Evolutionary conservation across 1,140 invertebrate species (phyloP), one percentile per base, ranked within the genome.

Genomic region (Neodiprion virginianus): DNA sequence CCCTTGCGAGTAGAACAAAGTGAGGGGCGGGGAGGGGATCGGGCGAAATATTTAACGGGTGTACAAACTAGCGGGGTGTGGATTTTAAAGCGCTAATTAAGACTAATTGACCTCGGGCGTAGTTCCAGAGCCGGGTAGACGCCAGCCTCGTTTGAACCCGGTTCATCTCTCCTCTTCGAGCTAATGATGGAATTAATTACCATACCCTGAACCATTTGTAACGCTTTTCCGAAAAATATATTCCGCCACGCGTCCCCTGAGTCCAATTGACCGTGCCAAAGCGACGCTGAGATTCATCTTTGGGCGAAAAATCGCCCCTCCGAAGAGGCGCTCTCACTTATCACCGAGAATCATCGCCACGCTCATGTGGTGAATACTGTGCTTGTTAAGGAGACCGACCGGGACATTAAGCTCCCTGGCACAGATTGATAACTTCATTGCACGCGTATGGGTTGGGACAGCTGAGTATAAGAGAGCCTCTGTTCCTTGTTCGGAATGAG

Each of bases 111-210:
- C 53, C n/a, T 61, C n/a, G 53, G 53, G 53, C 53, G 53, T 61
- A 40, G 28, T 40, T 5, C 28, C 28, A 40, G 28, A 40, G 28
- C 5, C n/a, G 11, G 53, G 53, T 1, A n/a, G 11, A 61, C 53
- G 53, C 53, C 8, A 61, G 53, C 53, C 53, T 61, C 53, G n/a
- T 61, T 53, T 61, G 1, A n/a, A n/a, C 4, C 53, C 53, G 8
- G 5, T 61, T 61, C 8, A 61, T 61, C 53, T 61, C 53, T 14
- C 53, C 53, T 61, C 53, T 61, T 14, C 53, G 53, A 8, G 53
- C 53, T 61, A 61, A 61, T 61, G 53, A 61, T 61, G 11, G 53
- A 61, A 61, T 61, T 61, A 61, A 61, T 61, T 61, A 61, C 11
- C 11, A 61, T 40, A 5, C 8, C 53, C 53, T 17, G 8, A 61